Base-by-base conservation (phyloP, 1,140 invertebrate genomes). In the Eumaeus atala region DNA sequence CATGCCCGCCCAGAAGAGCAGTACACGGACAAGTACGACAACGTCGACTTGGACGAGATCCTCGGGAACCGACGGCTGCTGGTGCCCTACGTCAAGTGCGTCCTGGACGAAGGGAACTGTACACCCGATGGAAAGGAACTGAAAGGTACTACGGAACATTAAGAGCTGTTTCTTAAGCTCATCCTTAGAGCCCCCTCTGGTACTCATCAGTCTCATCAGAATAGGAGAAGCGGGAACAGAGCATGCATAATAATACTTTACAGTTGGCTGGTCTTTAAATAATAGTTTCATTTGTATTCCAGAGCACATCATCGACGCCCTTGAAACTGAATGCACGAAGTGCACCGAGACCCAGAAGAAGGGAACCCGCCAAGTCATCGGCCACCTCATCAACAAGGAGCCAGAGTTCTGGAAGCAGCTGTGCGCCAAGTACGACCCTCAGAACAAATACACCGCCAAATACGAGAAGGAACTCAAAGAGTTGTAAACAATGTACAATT, bases 1-100 rank as follows among this genome's bases (percentile, higher is more conserved):
- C 3, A 42, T 0, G 61, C 53, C 66, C 18, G 84, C 76, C 14
- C 79, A 72, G 9, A 87, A 55, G 21, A 44, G 14, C 40, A 44
- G 40, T 94, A 94, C 72, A 92, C 92, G 0, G 90, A 89, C 9
- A 93, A 91, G 68, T 94, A 89, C 56, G 93, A 94, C 71, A 91
- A 91, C 60, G 78, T 94, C 10, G 83, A 94, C 66, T 40, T 94
- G 9, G 90, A 94, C 34, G 88, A 92, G 58, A 91, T 94, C 56
- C 72, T 94, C 0, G 72, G 74, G 0, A 94, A 91, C 51, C 88
- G 91, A 0, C 87, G 93, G 21, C 77, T 95, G n/a, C 80, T 94
- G 1, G 79, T 75, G 6, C 90, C 90, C 56, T 94, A 94, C 62
- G 73, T 90, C 11, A 90, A 92, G 38, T 95, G 93, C 66, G 65